These are phyloP conservation scores for Scolanthus callimorphus DNA, from an alignment of 92 coral and sea anemone species.

Conservation along the genomic window DNA sequence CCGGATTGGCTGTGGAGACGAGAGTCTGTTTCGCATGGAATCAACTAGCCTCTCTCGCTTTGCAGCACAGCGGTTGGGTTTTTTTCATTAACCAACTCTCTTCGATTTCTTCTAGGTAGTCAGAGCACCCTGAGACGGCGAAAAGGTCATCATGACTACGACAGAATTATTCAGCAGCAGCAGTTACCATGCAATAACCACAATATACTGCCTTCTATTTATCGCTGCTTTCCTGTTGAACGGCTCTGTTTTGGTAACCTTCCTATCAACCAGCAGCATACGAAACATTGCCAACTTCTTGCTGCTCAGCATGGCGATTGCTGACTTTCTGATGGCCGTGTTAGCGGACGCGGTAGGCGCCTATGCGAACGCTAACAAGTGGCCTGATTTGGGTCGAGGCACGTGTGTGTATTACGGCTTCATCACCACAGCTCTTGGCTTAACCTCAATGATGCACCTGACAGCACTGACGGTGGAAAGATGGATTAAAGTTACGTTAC, in stretches of 20 bases:
- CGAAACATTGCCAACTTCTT: slow-evolving; percentile 27
- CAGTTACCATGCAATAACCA: slow-evolving; percentile 13
- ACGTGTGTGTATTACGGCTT: slow-evolving; percentile 60
- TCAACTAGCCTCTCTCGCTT: too few relatives aligned
- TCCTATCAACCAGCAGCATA: slow-evolving; percentile 28
- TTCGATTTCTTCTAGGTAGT: not conserved
- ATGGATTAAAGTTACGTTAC: slow-evolving; percentile 13
- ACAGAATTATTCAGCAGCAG: slow-evolving; percentile 4
- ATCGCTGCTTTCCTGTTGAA: slow-evolving; percentile 35
- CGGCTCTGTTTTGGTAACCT: slow-evolving; percentile 35
- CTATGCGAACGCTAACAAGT: slow-evolving; percentile 34
- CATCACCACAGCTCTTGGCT: slow-evolving; percentile 41
- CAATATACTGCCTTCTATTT: slow-evolving; percentile 14
- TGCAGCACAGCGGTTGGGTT: too few relatives aligned
- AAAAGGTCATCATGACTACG: not conserved
- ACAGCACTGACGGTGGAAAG: slow-evolving; percentile 56
- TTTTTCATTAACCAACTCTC: too few relatives aligned
- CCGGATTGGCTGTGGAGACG: too few relatives aligned
- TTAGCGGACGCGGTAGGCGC: slow-evolving; percentile 47
- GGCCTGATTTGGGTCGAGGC: slow-evolving; percentile 29
- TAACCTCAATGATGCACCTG: slow-evolving; percentile 60
- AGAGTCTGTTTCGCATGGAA: too few relatives aligned
- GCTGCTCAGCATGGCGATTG: slow-evolving; percentile 63
- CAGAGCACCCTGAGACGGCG: not conserved
- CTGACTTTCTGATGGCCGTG: slow-evolving; percentile 54